Evolutionary conservation across 1,140 invertebrate genomes (phyloP).

Genomic region (Dendrolimus punctatus): DNA sequence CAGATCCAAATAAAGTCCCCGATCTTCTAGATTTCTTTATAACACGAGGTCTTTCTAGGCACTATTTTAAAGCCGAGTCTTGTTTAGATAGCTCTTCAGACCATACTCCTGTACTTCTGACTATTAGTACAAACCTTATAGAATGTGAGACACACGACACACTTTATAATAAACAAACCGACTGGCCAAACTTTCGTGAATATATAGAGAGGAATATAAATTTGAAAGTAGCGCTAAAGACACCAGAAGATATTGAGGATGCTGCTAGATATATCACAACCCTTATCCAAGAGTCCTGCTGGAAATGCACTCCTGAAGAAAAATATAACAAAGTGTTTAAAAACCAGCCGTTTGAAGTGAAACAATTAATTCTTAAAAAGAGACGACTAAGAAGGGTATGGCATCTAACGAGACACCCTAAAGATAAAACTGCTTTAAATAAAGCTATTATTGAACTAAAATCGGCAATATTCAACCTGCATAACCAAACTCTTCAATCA

Average conservation of each 20-base stretch:
- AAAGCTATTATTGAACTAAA: constrained; percentile 3
- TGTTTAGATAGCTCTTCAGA: constrained; percentile 14
- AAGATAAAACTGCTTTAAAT: constrained; percentile 7
- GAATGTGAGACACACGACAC: not conserved
- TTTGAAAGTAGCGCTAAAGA: constrained; percentile 15
- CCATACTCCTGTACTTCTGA: constrained; percentile 13
- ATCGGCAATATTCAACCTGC: not conserved
- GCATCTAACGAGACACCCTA: constrained; percentile 3
- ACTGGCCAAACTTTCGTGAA: constrained; percentile 12
- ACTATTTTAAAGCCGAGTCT: constrained; percentile 8
- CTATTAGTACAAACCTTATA: constrained; percentile 7
- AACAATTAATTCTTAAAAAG: constrained; percentile 9
- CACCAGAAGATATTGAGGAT: constrained; percentile 14
- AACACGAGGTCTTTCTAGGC: constrained; percentile 20
- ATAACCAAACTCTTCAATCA: not conserved
- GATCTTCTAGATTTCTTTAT: constrained; percentile 52
- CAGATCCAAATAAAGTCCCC: constrained; percentile 37
- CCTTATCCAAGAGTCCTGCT: constrained; percentile 12
- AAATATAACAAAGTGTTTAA: not conserved
- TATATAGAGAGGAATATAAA: constrained; percentile 6
- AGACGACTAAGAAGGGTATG: constrained; percentile 10
- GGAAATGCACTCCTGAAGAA: constrained; percentile 8
- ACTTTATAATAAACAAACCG: constrained; percentile 12
- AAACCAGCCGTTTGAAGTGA: constrained; percentile 7
- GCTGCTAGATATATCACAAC: constrained; percentile 13